Percentiles rank a stretch among this genome's conserved stretches.
phyloP scores from a whole-genome alignment of 2,113 vertebrate species.

The Macquaria australasica region DNA sequence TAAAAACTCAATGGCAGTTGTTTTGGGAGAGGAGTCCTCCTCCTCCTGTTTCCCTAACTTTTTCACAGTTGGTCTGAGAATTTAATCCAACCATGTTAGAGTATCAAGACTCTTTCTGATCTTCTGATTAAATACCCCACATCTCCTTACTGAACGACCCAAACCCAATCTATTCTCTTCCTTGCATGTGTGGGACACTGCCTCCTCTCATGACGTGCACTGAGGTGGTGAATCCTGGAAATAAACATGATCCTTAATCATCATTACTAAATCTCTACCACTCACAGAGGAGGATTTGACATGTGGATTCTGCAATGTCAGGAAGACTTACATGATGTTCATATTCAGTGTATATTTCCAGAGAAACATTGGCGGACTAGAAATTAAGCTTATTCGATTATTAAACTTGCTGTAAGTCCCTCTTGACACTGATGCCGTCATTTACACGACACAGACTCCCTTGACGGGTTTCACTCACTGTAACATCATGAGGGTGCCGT shows the following conservation, averaged over 20 bases:
- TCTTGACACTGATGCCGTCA: not conserved
- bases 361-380: not conserved
- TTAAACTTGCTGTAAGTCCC: not conserved
- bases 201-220: not conserved
- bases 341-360: no score
- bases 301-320: not conserved
- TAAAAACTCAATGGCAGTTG: not conserved
- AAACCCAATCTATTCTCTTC: not conserved
- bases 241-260: not conserved
- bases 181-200: not conserved
- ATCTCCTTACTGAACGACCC: not conserved
- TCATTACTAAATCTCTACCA: not conserved
- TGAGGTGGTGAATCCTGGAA: not conserved
- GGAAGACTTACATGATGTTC: no score
- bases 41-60: not conserved
- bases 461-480: not conserved
- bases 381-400: not conserved
- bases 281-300: not conserved
- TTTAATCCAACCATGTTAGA: no score
- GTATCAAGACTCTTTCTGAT: not conserved
- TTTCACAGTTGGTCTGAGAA: not conserved
- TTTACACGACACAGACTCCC: not conserved
- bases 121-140: not conserved
- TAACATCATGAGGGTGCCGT: slow-evolving; percentile 47
- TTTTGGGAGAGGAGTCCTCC: not conserved